These are phyloP conservation scores for Elysia chlorotica DNA, from an alignment of 1,140 invertebrate genomes.

Conservation along the genomic window DNA sequence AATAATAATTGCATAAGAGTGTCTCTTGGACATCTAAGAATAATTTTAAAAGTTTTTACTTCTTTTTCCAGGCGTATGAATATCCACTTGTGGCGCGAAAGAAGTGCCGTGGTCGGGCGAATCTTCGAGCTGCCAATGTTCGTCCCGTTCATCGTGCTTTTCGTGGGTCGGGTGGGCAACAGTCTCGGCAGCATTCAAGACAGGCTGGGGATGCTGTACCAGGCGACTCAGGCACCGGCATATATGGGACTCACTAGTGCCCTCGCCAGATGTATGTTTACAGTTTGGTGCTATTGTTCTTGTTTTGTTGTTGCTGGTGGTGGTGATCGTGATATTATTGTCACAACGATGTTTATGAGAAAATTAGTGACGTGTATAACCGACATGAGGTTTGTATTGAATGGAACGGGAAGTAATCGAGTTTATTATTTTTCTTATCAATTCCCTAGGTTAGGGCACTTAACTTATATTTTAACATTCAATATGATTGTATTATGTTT, in stretches of 20 bases:
- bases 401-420: too few species aligned
- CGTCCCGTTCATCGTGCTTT: constrained; percentile 45
- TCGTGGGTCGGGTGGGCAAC: constrained; percentile 41
- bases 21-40: too few species aligned
- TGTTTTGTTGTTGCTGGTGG: background rate
- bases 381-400: too few species aligned
- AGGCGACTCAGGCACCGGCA: constrained; percentile 39
- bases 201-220: constrained; percentile 37
- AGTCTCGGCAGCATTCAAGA: constrained; percentile 7
- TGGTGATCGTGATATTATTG: background rate
- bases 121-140: constrained; percentile 41
- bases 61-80: constrained; percentile 43
- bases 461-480: too few species aligned
- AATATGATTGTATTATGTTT: too few species aligned
- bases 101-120: constrained; percentile 40
- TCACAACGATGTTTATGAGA: background rate
- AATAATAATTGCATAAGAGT: too few species aligned
- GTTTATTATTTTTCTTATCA: too few species aligned
- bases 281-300: too few species aligned
- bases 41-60: too few species aligned
- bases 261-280: constrained; percentile 40
- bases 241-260: constrained; percentile 39
- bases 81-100: constrained; percentile 46
- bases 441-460: too few species aligned
- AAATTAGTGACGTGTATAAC: too few species aligned